phyloP scores from a whole-genome alignment of 2,113 vertebrate species.

The Danio rerio region GRCz12tu NC_133178.1:39334501-39335000 shows the following conservation, averaged over 20 bases:
- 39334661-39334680: neutral
- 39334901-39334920: conserved; percentile 24
- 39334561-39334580: too few species aligned
- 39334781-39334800: conserved; percentile 6
- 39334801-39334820: conserved; percentile 41
- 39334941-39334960: conserved; percentile 56
- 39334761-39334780: conserved; percentile 4
- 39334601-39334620: too few species aligned
- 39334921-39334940: conserved; percentile 34
- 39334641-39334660: neutral
- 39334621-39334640: neutral
- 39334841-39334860: conserved; percentile 53
- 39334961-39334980: conserved; percentile 37
- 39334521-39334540: too few species aligned
- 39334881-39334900: conserved; percentile 19
- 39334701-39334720: neutral
- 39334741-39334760: conserved; percentile 17
- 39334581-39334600: too few species aligned
- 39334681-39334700: neutral
- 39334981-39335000: conserved; percentile 51
- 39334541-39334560: too few species aligned
- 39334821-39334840: conserved; percentile 48
- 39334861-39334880: conserved; percentile 22
- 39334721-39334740: neutral
- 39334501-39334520: too few species aligned